These are phyloP conservation scores for Thelaira solivaga DNA, from an alignment of 2,888 invertebrate genomes.

Conservation along the genomic window DNA sequence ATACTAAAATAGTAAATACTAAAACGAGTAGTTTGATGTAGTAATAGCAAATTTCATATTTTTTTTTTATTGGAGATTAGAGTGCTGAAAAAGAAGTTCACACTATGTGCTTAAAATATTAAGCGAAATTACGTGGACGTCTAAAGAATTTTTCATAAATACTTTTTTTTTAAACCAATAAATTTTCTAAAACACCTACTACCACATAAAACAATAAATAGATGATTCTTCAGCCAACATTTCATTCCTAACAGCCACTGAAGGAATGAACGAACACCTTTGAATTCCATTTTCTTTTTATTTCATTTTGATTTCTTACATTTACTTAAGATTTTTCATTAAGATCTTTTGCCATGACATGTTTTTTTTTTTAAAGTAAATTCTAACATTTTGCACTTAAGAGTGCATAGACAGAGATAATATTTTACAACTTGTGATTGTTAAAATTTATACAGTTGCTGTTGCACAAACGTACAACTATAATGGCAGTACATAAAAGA, in stretches of 20 bases:
- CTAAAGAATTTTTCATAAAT: no score
- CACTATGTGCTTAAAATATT: no score
- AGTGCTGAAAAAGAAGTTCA: no score
- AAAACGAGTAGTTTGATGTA: no score
- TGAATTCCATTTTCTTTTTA: constrained; percentile 10
- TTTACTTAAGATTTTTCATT: constrained; percentile 49
- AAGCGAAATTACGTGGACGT: no score
- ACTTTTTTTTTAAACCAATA: no score
- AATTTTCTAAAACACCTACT: no score
- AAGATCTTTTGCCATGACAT: constrained; percentile 17
- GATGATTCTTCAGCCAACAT: no score
- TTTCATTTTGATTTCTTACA: constrained; percentile 20
- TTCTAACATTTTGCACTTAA: neutral
- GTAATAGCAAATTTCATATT: no score
- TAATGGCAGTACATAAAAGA: neutral
- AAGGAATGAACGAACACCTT: neutral
- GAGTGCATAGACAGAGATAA: constrained; percentile 41
- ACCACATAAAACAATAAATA: no score
- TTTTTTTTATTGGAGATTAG: no score
- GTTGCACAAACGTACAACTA: neutral
- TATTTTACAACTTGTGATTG: constrained; percentile 45
- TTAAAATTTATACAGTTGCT: neutral
- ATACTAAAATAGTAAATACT: no score
- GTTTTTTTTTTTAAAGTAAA: neutral
- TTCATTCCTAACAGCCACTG: neutral